A percentile compares a stretch with the other conserved stretches of the same genome.
These are phyloP conservation scores for Cyclophora punctaria DNA, from an alignment of 2,888 invertebrate species.

Conservation along the genomic window DNA sequence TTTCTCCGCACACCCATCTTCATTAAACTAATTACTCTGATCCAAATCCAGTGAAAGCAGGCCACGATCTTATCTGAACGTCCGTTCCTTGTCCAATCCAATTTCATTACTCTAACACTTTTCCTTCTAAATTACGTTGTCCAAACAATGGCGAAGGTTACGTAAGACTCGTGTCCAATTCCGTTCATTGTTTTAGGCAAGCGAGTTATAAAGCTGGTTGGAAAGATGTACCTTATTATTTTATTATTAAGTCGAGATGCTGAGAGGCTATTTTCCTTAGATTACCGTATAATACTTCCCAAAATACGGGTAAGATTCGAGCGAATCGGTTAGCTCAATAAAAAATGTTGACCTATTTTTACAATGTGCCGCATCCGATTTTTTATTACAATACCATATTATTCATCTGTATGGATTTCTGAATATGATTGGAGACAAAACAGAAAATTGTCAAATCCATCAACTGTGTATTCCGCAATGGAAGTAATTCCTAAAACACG, in stretches of 20 bases:
- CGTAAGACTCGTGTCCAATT: not conserved
- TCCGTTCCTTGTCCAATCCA: conserved; percentile 42
- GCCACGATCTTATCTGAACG: conserved; percentile 45
- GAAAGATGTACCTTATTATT: no score
- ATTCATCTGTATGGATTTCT: not conserved
- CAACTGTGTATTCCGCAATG: conserved; percentile 24
- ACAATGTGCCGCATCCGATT: no score
- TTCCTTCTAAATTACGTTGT: conserved; percentile 13
- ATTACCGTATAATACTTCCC: no score
- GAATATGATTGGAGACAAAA: conserved; percentile 7
- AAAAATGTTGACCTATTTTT: no score
- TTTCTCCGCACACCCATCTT: conserved; percentile 32
- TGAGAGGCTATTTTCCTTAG: no score
- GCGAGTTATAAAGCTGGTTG: no score
- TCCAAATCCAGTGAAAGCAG: conserved; percentile 34
- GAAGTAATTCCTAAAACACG: conserved; percentile 52
- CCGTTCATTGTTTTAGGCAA: no score
- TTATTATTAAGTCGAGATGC: no score
- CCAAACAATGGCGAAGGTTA: conserved; percentile 25
- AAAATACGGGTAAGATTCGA: no score
- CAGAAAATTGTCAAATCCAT: conserved; percentile 21
- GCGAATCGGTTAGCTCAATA: no score
- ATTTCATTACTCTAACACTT: conserved; percentile 49
- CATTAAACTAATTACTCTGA: conserved; percentile 55
- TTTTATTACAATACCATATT: no score